Conservation (phyloP, 2,797 vertebrate species). For the Tadarida brasiliensis region DNA sequence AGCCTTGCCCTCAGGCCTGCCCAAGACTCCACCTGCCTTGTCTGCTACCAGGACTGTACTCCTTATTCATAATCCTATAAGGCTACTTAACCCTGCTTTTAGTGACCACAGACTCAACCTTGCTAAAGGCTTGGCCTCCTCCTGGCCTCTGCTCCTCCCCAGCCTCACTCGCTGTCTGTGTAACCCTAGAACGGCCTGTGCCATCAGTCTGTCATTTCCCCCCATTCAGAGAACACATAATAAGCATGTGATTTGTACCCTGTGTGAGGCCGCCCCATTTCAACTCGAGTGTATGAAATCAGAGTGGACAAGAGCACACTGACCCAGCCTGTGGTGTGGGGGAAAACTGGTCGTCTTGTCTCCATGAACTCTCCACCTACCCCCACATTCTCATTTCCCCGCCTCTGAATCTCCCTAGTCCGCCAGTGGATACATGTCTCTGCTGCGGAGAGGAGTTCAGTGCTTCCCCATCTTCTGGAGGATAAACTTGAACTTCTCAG, state of each 20-base stretch:
- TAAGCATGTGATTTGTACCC: neutral
- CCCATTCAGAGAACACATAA: neutral
- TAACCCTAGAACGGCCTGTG: neutral
- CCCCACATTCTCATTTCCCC: rapidly evolving
- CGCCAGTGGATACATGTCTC: rapidly evolving
- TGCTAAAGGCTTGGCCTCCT: neutral
- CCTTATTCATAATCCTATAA: too few relatives aligned
- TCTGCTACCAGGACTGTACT: neutral
- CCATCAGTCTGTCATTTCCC: rapidly evolving
- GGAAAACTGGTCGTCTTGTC: neutral
- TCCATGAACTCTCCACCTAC: neutral
- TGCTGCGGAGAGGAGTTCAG: neutral
- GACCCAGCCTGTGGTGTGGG: rapidly evolving
- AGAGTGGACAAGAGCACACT: neutral
- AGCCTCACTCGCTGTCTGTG: neutral
- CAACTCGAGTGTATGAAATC: too few relatives aligned
- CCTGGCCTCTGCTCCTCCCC: neutral
- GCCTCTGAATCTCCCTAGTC: neutral
- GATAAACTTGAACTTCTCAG: neutral
- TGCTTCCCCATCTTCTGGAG: neutral
- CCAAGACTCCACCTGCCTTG: neutral
- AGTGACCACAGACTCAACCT: neutral
- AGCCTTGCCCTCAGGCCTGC: neutral
- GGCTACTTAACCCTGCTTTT: neutral
- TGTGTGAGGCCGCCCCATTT: neutral